Evolutionary conservation across 2,113 vertebrate species (phyloP).

Genomic region (Psittacula cyanocephala): DNA sequence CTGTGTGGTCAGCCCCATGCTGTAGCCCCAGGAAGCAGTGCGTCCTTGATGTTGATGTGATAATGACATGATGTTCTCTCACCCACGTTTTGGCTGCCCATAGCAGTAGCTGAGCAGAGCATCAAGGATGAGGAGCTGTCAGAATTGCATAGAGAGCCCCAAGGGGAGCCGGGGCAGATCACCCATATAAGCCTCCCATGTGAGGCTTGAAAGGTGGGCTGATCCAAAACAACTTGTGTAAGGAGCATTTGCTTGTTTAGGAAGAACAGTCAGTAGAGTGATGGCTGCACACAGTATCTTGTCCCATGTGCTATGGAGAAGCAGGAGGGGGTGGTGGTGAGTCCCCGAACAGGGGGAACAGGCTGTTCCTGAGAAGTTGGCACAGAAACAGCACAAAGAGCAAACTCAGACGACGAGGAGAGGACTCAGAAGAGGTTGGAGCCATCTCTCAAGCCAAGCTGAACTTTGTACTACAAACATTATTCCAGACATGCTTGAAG

Average conservation of each 20-base stretch:
- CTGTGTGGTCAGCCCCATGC: background rate
- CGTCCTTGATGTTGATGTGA: background rate
- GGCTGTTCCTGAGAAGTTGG: background rate
- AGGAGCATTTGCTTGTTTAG: background rate
- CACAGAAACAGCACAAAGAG: background rate
- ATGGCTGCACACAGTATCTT: background rate
- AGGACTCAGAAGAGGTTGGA: background rate
- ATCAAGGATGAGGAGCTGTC: background rate
- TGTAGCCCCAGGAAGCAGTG: too few species aligned
- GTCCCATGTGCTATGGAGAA: background rate
- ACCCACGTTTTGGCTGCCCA: fast-evolving
- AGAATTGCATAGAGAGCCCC: background rate
- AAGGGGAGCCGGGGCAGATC: background rate
- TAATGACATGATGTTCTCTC: background rate
- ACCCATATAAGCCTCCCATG: background rate
- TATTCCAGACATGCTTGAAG: background rate
- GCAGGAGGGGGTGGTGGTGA: background rate
- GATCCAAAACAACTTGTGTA: background rate
- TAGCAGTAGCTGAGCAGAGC: background rate
- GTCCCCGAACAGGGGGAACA: background rate
- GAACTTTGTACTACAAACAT: background rate
- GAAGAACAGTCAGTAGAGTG: background rate
- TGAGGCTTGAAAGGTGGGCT: background rate
- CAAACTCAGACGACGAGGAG: background rate
- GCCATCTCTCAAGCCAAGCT: background rate